Percentiles rank a stretch among this genome's conserved stretches.
phyloP scores from a whole-genome alignment of 2,888 invertebrate species.

The Achlya flavicornis region DNA sequence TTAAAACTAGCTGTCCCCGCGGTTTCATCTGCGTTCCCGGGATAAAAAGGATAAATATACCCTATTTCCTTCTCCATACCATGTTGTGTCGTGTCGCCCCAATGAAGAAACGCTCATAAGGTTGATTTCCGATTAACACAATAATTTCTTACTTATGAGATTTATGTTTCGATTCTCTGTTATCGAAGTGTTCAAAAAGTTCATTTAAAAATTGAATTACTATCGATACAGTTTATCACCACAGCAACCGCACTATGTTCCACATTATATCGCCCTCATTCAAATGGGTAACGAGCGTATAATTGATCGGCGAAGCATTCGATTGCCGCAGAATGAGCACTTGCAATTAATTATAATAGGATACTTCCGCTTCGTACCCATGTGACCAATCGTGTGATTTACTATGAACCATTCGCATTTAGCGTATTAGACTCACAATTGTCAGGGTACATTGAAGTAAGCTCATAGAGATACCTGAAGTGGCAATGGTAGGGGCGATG shows the following conservation, averaged over 20 bases:
- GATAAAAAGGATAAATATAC: too few relatives aligned
- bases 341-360: conserved; percentile 38
- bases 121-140: too few relatives aligned
- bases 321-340: conserved; percentile 30
- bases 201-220: neutral
- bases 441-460: neutral
- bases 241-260: conserved; percentile 17
- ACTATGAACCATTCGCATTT: neutral
- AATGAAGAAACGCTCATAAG: too few relatives aligned
- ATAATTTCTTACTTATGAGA: too few relatives aligned
- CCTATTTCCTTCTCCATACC: too few relatives aligned
- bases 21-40: too few relatives aligned
- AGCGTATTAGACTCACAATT: neutral
- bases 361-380: conserved; percentile 21
- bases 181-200: too few relatives aligned
- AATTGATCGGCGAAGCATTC: conserved; percentile 37
- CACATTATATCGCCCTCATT: conserved; percentile 27
- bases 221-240: conserved; percentile 8
- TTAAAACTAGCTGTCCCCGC: too few relatives aligned
- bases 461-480: too few relatives aligned
- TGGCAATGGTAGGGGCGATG: too few relatives aligned
- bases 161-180: too few relatives aligned
- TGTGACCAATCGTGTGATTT: conserved; percentile 16
- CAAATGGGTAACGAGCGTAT: conserved; percentile 40
- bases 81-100: too few relatives aligned